Evolutionary conservation across 2,113 vertebrate genomes (phyloP).

Genomic region (Gila orcuttii): DNA sequence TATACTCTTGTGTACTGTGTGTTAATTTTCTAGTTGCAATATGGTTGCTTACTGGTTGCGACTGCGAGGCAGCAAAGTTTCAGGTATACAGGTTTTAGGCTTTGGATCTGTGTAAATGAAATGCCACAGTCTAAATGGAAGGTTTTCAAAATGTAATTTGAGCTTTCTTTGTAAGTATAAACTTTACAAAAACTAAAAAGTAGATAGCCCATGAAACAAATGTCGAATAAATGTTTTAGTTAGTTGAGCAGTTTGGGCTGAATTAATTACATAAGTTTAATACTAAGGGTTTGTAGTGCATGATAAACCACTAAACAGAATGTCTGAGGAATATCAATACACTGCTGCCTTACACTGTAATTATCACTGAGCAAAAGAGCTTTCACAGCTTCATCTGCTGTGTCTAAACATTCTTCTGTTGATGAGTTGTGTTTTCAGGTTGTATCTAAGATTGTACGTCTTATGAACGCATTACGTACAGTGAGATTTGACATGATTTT

Average conservation of each 20-base stretch:
- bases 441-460: neutral
- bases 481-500: slow-evolving; percentile 10
- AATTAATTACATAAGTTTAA: neutral
- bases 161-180: neutral
- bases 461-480: neutral
- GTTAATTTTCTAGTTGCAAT: too few relatives aligned
- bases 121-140: neutral
- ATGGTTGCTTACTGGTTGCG: too few relatives aligned
- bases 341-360: neutral
- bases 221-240: neutral
- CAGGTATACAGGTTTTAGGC: neutral
- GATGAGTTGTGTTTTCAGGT: slow-evolving; percentile 16
- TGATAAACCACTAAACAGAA: neutral
- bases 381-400: slow-evolving; percentile 17
- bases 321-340: neutral
- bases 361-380: neutral
- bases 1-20: too few relatives aligned
- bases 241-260: neutral
- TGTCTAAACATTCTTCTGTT: slow-evolving; percentile 7
- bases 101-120: neutral
- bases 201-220: neutral
- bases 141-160: neutral
- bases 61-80: neutral
- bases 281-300: neutral
- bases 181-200: neutral